A percentile compares a stretch with the other conserved stretches of the same genome.
Evolutionary conservation across 2,888 invertebrate genomes (phyloP).

Genomic region (Trachelus troglodyta): DNA sequence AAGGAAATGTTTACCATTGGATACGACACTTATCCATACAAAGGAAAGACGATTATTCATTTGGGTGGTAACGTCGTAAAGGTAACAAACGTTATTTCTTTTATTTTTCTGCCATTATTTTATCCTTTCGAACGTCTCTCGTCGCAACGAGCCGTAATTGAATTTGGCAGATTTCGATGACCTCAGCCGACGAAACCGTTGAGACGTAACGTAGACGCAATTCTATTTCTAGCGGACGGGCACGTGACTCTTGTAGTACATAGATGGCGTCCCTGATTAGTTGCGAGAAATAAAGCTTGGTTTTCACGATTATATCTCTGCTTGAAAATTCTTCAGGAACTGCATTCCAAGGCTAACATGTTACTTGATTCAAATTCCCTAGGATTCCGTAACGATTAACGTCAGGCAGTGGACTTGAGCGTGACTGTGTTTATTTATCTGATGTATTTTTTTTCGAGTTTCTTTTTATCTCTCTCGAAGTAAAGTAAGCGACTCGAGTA

Average conservation of each 20-base stretch:
- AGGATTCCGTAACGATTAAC: background rate
- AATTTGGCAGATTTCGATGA: background rate
- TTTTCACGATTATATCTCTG: background rate
- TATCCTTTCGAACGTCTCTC: background rate
- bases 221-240: background rate
- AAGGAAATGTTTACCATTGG: constrained; percentile 12
- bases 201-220: background rate
- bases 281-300: background rate
- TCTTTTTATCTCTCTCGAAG: background rate
- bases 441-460: background rate
- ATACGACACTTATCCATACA: constrained; percentile 11
- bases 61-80: constrained; percentile 38
- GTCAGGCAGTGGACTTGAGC: background rate
- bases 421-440: background rate
- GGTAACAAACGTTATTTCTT: constrained; percentile 22
- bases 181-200: background rate
- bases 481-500: background rate
- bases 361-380: background rate
- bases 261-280: background rate
- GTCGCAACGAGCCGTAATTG: background rate
- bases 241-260: background rate
- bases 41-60: constrained; percentile 33
- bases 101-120: background rate
- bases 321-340: background rate
- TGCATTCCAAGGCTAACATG: background rate